These are phyloP conservation scores for Pseudomyrmex cubaensis DNA, from an alignment of 1,140 invertebrate genomes.

Conservation along the genomic window DNA sequence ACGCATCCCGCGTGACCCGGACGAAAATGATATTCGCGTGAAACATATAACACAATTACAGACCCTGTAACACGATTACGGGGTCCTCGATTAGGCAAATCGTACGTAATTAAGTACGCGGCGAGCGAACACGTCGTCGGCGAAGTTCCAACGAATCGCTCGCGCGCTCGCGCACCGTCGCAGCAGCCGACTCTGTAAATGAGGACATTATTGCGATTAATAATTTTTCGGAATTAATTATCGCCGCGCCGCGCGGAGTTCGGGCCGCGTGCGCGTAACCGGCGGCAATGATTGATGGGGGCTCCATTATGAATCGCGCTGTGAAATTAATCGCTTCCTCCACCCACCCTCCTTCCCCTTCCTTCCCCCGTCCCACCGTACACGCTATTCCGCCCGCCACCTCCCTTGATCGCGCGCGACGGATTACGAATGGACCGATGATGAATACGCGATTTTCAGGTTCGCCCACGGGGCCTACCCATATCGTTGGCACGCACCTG, in stretches of 20 bases:
- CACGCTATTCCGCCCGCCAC: slow-evolving; percentile 22
- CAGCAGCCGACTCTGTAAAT: slow-evolving; percentile 66
- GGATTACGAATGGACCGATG: slow-evolving; percentile 75
- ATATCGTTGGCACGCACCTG: slow-evolving; percentile 64
- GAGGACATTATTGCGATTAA: slow-evolving; percentile 80
- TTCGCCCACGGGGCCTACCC: slow-evolving; percentile 53
- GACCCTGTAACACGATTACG: slow-evolving; percentile 14
- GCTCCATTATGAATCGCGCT: slow-evolving; percentile 81
- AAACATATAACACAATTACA: slow-evolving; percentile 44
- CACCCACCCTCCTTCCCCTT: not conserved
- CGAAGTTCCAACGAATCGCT: slow-evolving; percentile 60
- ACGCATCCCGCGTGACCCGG: not conserved
- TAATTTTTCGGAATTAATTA: slow-evolving; percentile 83
- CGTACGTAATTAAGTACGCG: slow-evolving; percentile 60
- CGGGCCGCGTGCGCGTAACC: slow-evolving; percentile 70
- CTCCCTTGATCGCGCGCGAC: slow-evolving; percentile 65
- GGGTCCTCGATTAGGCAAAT: slow-evolving; percentile 68
- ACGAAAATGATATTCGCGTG: slow-evolving; percentile 26
- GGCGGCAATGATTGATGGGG: slow-evolving; percentile 79
- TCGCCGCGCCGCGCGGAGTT: slow-evolving; percentile 62
- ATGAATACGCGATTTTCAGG: slow-evolving; percentile 78
- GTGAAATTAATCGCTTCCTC: slow-evolving; percentile 81
- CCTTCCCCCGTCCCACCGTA: not conserved
- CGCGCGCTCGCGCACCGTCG: slow-evolving; percentile 48
- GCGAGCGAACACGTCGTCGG: slow-evolving; percentile 27